Evolutionary conservation across 2,888 invertebrate species (phyloP).

Genomic region (Penaeus monodon): DNA sequence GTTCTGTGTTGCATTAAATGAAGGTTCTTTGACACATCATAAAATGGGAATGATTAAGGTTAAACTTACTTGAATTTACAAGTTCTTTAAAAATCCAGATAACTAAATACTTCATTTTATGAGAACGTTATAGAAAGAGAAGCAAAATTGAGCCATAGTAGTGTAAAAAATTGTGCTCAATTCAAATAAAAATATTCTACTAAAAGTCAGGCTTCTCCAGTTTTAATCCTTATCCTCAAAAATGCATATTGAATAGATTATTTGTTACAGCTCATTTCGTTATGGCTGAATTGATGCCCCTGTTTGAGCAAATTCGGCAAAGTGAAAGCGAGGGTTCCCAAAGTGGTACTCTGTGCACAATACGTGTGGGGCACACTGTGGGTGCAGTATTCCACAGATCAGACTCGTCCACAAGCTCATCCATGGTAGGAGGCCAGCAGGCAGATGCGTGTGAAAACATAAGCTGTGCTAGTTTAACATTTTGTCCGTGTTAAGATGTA

Average conservation of each 20-base stretch:
- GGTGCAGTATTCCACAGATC: conserved; percentile 59
- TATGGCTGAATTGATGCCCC: conserved; percentile 94
- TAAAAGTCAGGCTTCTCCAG: background rate
- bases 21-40: too few species aligned
- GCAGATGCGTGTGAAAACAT: conserved; percentile 46
- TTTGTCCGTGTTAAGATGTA: conserved; percentile 37
- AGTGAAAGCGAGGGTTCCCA: conserved; percentile 58
- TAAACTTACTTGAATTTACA: too few species aligned
- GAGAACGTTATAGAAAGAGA: background rate
- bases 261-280: conserved; percentile 86
- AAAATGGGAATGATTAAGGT: too few species aligned
- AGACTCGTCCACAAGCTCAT: conserved; percentile 54
- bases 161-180: too few species aligned
- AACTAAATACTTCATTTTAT: background rate
- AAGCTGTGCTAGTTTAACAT: conserved; percentile 43
- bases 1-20: too few species aligned
- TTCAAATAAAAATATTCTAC: background rate
- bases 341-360: conserved; percentile 64
- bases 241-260: background rate
- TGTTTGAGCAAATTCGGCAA: conserved; percentile 92
- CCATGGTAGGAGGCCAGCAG: conserved; percentile 56
- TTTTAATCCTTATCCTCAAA: background rate
- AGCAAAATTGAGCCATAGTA: too few species aligned
- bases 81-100: too few species aligned
- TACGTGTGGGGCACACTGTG: conserved; percentile 66